phyloP scores from a whole-genome alignment of 2,888 invertebrate species.

The Atherix ibis region DNA sequence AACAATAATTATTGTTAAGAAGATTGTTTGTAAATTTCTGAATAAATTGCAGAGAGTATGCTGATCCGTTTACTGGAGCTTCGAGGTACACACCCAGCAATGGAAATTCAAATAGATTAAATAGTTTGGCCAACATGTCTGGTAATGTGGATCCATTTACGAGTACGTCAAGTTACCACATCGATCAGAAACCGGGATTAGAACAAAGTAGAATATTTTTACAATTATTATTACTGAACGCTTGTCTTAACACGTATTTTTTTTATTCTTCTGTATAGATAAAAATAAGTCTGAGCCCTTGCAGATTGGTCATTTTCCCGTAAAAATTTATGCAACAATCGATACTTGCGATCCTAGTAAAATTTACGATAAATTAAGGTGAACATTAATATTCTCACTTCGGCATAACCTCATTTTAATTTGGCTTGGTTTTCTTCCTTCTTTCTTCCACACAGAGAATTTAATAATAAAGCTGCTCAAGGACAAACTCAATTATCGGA shows the following conservation, averaged over 20 bases:
- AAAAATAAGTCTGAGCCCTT: too few species aligned
- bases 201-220: too few species aligned
- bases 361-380: constrained; percentile 52
- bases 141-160: constrained; percentile 50
- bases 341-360: constrained; percentile 62
- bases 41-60: constrained; percentile 26
- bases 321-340: constrained; percentile 45
- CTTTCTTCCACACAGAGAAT: constrained; percentile 36
- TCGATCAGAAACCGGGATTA: too few species aligned
- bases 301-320: constrained; percentile 34
- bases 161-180: constrained; percentile 52
- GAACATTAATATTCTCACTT: constrained; percentile 4
- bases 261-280: too few species aligned
- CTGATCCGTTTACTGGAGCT: constrained; percentile 55
- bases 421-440: too few species aligned
- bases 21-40: too few species aligned
- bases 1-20: constrained; percentile 13
- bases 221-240: too few species aligned
- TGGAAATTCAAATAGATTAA: constrained; percentile 15
- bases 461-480: constrained; percentile 46
- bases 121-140: constrained; percentile 20
- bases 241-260: too few species aligned
- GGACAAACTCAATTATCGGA: constrained; percentile 37
- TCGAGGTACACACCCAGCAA: constrained; percentile 47
- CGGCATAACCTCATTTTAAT: not conserved